Percentiles rank a stretch among this genome's conserved stretches.
phyloP scores from a whole-genome alignment of 2,888 invertebrate genomes.

The Epirrhoe alternata region DNA sequence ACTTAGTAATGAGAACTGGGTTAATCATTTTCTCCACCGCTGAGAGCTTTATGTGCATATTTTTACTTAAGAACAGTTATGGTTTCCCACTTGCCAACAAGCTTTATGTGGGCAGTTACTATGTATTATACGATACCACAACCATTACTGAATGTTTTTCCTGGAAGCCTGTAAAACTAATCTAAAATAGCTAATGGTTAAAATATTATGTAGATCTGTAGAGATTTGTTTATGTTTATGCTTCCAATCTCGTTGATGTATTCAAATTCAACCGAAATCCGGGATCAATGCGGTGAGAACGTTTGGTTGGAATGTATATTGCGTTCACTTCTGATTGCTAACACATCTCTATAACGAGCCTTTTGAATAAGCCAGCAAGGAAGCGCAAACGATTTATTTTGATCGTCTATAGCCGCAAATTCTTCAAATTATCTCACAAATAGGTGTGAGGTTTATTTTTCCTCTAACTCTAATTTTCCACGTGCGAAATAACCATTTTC shows the following conservation, averaged over 20 bases:
- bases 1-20: no score
- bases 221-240: constrained; percentile 18
- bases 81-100: not conserved
- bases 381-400: constrained; percentile 16
- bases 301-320: not conserved
- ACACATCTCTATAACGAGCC: not conserved
- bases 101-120: not conserved
- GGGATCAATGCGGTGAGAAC: not conserved
- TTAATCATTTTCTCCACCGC: no score
- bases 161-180: not conserved
- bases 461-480: constrained; percentile 11
- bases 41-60: no score
- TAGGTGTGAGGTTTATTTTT: constrained; percentile 20
- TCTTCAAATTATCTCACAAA: constrained; percentile 7
- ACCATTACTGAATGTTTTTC: not conserved
- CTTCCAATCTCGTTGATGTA: constrained; percentile 10
- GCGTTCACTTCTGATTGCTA: constrained; percentile 2
- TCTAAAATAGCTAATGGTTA: not conserved
- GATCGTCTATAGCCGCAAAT: constrained; percentile 18
- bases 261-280: constrained; percentile 2
- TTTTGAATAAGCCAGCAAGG: not conserved
- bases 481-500: constrained; percentile 27
- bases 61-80: not conserved
- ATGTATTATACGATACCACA: not conserved
- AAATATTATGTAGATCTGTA: not conserved